A percentile compares a stretch with the other conserved stretches of the same genome.
Evolutionary conservation across 2,797 vertebrate genomes (phyloP).

Genomic region (Rachycentron canadum): DNA sequence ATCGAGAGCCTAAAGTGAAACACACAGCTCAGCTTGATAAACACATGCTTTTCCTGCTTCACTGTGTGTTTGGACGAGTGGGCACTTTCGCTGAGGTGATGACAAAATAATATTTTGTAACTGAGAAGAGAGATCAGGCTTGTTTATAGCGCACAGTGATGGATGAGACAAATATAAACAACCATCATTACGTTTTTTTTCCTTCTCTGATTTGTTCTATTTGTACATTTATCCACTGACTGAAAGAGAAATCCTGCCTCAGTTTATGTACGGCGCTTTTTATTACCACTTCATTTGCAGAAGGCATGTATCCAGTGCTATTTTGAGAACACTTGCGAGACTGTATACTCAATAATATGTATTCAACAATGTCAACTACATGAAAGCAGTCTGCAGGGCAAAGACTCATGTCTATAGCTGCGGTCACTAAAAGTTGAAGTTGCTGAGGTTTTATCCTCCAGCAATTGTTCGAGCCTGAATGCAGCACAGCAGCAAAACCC

Average conservation of each 20-base stretch:
- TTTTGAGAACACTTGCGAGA: not conserved
- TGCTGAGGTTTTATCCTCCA: not conserved
- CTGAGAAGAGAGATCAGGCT: slow-evolving; percentile 28
- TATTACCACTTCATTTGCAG: slow-evolving; percentile 26
- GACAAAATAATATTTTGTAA: slow-evolving; percentile 49
- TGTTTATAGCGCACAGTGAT: slow-evolving; percentile 56
- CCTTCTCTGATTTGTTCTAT: slow-evolving; percentile 35
- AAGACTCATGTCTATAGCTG: slow-evolving; percentile 13
- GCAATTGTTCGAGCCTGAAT: not conserved
- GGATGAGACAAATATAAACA: slow-evolving; percentile 59
- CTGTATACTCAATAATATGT: slow-evolving; percentile 8
- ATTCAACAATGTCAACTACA: slow-evolving; percentile 23
- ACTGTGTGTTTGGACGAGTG: slow-evolving; percentile 35
- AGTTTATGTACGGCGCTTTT: slow-evolving; percentile 31
- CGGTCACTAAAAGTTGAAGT: slow-evolving; percentile 9
- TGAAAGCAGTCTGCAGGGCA: slow-evolving; percentile 12
- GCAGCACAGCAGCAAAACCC: slow-evolving; percentile 7
- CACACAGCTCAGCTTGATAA: slow-evolving; percentile 49
- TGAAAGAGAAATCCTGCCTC: slow-evolving; percentile 7
- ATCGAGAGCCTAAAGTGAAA: slow-evolving; percentile 45
- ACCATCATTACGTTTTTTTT: slow-evolving; percentile 41
- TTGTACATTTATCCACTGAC: slow-evolving; percentile 22
- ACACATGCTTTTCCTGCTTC: slow-evolving; percentile 50
- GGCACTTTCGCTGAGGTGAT: slow-evolving; percentile 45
- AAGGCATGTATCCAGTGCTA: not conserved